Conservation (phyloP, 2,113 vertebrate genomes). For the Clarias batrachus region DNA sequence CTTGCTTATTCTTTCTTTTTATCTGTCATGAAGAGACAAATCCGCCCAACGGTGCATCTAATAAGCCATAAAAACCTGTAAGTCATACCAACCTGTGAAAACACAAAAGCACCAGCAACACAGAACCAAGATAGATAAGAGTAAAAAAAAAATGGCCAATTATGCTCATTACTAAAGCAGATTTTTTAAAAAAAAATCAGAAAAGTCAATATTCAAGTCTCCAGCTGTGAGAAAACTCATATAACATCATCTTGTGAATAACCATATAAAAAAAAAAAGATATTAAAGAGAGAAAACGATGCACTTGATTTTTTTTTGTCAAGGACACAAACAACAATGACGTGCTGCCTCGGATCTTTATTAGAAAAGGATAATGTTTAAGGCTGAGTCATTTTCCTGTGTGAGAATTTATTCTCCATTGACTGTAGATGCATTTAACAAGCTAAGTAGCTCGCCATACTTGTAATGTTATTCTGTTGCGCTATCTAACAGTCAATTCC, state of each 20-base stretch:
- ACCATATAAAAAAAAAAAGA: background rate
- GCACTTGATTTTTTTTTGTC: background rate
- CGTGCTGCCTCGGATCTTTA: background rate
- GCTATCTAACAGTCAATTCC: background rate
- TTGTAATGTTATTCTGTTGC: background rate
- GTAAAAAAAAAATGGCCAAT: background rate
- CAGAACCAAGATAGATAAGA: background rate
- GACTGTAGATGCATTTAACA: background rate
- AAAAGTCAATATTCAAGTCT: background rate
- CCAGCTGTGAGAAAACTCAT: background rate
- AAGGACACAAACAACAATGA: background rate
- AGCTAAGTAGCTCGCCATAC: background rate
- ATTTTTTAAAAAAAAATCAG: background rate
- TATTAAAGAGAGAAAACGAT: background rate
- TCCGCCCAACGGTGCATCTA: background rate
- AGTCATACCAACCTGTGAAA: background rate
- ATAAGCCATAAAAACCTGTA: background rate
- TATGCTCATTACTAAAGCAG: background rate
- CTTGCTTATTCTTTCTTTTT: background rate
- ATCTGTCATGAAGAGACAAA: constrained; percentile 14
- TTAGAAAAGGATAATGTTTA: background rate
- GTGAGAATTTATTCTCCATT: background rate
- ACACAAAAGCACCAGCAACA: background rate
- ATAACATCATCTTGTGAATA: background rate
- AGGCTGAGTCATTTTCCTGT: background rate